Evolutionary conservation across 2,888 invertebrate genomes (phyloP).

Genomic region (Chaetoderma sp.): DNA sequence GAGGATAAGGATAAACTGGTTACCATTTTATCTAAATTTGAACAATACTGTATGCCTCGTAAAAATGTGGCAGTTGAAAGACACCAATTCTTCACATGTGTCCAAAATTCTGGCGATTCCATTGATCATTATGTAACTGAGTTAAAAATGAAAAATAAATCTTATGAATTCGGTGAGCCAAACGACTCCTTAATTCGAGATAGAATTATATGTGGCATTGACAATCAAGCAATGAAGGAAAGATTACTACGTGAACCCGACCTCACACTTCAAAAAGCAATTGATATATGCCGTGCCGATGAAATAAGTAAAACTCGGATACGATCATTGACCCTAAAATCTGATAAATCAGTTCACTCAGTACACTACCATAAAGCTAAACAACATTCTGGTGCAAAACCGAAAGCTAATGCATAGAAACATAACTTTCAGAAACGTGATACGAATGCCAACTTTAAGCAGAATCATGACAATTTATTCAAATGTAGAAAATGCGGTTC

Average conservation of each 20-base stretch:
- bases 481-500: neutral
- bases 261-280: conserved; percentile 11
- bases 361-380: too few relatives aligned
- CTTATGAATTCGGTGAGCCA: conserved; percentile 2
- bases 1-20: conserved; percentile 3
- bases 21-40: conserved; percentile 1
- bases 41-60: conserved; percentile 5
- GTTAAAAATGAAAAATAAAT: neutral
- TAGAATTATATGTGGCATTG: neutral
- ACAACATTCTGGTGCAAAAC: too few relatives aligned
- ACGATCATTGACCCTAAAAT: too few relatives aligned
- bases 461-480: too few relatives aligned
- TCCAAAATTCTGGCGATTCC: conserved; percentile 5
- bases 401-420: too few relatives aligned
- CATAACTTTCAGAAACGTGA: too few relatives aligned
- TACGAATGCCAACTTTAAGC: too few relatives aligned
- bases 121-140: conserved; percentile 18
- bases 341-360: too few relatives aligned
- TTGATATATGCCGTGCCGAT: neutral
- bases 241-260: conserved; percentile 16
- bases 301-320: too few relatives aligned
- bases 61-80: conserved; percentile 21
- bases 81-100: neutral
- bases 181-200: neutral
- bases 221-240: conserved; percentile 3